Percentiles rank a stretch among this genome's conserved stretches.
These are phyloP conservation scores for Nibea albiflora DNA, from an alignment of 2,113 vertebrate genomes.

Conservation along the genomic window DNA sequence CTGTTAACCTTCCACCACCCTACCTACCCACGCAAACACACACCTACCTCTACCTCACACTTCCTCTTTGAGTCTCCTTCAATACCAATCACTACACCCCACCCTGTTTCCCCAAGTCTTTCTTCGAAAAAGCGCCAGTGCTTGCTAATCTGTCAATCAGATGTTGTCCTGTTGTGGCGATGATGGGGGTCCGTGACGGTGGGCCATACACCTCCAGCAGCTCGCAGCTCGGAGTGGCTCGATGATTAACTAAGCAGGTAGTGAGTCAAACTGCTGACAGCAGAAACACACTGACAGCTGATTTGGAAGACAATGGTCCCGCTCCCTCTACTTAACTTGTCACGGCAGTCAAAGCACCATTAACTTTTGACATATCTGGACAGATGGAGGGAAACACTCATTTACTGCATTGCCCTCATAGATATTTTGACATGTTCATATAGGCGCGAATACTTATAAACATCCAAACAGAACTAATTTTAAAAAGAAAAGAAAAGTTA, in stretches of 20 bases:
- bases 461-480: neutral
- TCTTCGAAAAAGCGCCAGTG: conserved; percentile 78
- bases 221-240: conserved; percentile 67
- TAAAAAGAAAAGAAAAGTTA: neutral
- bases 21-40: conserved; percentile 58
- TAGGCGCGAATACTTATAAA: neutral
- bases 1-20: conserved; percentile 48
- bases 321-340: conserved; percentile 85
- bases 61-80: conserved; percentile 56
- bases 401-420: conserved; percentile 18
- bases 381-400: conserved; percentile 57
- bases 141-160: conserved; percentile 87
- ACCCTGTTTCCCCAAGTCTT: conserved; percentile 56
- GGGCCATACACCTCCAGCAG: conserved; percentile 78
- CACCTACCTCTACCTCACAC: conserved; percentile 54
- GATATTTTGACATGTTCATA: conserved; percentile 11
- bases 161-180: conserved; percentile 76
- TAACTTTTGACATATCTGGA: conserved; percentile 70
- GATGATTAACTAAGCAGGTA: conserved; percentile 88
- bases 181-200: conserved; percentile 68
- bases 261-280: conserved; percentile 85
- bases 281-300: conserved; percentile 81
- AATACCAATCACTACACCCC: conserved; percentile 68
- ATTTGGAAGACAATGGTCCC: conserved; percentile 85
- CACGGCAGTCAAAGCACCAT: conserved; percentile 81